These are phyloP conservation scores for Argentina silus DNA, from an alignment of 2,797 vertebrate genomes.

Conservation along the genomic window DNA sequence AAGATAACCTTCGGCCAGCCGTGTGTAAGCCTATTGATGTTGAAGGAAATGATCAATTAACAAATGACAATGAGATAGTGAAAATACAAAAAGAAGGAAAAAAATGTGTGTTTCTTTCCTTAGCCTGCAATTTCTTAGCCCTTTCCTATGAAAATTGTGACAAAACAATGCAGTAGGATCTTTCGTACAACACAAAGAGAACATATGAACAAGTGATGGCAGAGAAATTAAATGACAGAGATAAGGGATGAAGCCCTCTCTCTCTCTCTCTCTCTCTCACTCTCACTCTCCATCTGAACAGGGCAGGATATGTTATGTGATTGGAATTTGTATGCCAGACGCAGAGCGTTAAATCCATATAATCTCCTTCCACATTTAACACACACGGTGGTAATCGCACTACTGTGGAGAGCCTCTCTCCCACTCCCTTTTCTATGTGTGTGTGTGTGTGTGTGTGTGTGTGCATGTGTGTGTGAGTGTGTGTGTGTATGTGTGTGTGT, in stretches of 20 bases:
- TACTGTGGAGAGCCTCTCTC: constrained; percentile 80
- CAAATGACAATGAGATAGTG: background rate
- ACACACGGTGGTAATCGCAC: constrained; percentile 80
- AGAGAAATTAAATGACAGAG: constrained; percentile 56
- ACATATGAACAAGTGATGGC: constrained; percentile 47
- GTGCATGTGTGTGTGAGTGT: constrained; percentile 33
- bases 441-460: background rate
- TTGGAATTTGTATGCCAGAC: constrained; percentile 94
- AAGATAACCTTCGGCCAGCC: constrained; percentile 50
- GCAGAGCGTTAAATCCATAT: constrained; percentile 93
- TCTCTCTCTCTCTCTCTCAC: constrained; percentile 47
- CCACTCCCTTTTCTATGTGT: constrained; percentile 40
- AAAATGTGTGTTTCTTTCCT: background rate
- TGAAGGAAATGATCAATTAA: constrained; percentile 40
- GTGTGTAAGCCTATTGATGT: constrained; percentile 44
- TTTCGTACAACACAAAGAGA: constrained; percentile 29
- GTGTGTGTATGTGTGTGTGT: constrained; percentile 22
- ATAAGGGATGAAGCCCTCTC: constrained; percentile 78
- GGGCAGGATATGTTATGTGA: constrained; percentile 80
- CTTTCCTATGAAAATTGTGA: too few relatives aligned
- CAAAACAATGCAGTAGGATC: too few relatives aligned
- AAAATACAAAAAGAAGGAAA: background rate
- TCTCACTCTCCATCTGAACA: constrained; percentile 60
- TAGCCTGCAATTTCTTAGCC: too few relatives aligned
- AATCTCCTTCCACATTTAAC: constrained; percentile 97